A percentile compares a stretch with the other conserved stretches of the same genome.
phyloP scores from a whole-genome alignment of 2,888 invertebrate genomes.

The Lumbricus terrestris region DNA sequence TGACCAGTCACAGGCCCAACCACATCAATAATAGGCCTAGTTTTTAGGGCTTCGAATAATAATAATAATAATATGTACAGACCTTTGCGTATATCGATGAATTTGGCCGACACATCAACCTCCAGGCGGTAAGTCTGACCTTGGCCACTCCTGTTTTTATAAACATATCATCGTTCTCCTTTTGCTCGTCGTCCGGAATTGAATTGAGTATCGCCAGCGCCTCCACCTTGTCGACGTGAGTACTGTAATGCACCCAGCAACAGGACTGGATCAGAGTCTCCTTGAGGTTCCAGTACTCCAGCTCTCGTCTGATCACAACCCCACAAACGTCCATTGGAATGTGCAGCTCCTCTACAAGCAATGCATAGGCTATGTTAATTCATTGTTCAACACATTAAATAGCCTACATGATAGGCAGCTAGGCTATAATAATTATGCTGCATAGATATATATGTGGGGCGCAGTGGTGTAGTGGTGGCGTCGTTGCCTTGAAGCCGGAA shows the following conservation, averaged over 20 bases:
- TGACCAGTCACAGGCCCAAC: no score
- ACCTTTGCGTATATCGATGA: slow-evolving; percentile 21
- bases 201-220: slow-evolving; percentile 20
- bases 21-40: no score
- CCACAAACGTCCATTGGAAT: slow-evolving; percentile 42
- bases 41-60: no score
- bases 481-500: no score
- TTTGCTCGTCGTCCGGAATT: slow-evolving; percentile 27
- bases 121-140: slow-evolving; percentile 14
- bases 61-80: slow-evolving; percentile 18
- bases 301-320: slow-evolving; percentile 38
- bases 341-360: slow-evolving; percentile 38
- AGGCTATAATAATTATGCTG: background rate
- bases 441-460: background rate
- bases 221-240: slow-evolving; percentile 5
- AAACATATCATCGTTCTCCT: background rate
- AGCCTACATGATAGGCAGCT: no score
- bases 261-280: slow-evolving; percentile 41
- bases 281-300: slow-evolving; percentile 43
- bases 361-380: background rate
- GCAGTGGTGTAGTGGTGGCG: no score
- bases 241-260: slow-evolving; percentile 39
- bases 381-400: background rate
- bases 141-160: background rate
- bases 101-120: slow-evolving; percentile 3